Percentiles rank a stretch among this genome's conserved stretches.
Conservation (phyloP, 2,888 invertebrate genomes). For the Drosophila falleni region DNA sequence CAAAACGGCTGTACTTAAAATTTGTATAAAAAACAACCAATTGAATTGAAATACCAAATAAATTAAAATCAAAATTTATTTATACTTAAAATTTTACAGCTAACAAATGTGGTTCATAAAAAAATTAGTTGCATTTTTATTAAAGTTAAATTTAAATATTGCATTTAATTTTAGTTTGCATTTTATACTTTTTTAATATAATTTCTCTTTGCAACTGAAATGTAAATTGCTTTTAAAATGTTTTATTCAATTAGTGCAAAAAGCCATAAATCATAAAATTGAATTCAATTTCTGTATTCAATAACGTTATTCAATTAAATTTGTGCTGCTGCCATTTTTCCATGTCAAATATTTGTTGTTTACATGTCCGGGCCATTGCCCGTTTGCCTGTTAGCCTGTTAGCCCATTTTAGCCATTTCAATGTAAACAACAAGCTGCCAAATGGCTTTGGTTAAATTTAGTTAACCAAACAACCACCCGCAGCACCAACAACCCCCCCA, state of each 20-base stretch:
- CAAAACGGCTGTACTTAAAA: slow-evolving; percentile 11
- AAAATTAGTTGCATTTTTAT: background rate
- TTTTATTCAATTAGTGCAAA: background rate
- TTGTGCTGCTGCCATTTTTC: slow-evolving; percentile 8
- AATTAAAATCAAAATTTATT: background rate
- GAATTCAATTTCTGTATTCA: slow-evolving; percentile 16
- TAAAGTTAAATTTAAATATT: background rate
- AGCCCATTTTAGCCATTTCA: slow-evolving; percentile 28
- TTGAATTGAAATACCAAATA: slow-evolving; percentile 5
- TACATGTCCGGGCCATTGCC: slow-evolving; percentile 57
- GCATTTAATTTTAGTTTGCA: background rate
- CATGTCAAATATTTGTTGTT: slow-evolving; percentile 32
- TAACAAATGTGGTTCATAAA: too few species aligned
- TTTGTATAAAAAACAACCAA: background rate
- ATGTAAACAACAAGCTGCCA: slow-evolving; percentile 46
- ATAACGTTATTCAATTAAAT: slow-evolving; percentile 14
- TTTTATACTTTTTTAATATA: background rate
- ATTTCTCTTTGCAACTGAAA: too few species aligned
- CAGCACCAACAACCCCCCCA: background rate
- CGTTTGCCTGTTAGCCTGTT: slow-evolving; percentile 22
- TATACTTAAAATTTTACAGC: background rate
- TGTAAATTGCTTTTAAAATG: background rate
- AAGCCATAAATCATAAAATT: background rate
- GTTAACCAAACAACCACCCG: slow-evolving; percentile 11
- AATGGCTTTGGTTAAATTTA: slow-evolving; percentile 43